Evolutionary conservation across 2,888 invertebrate genomes (phyloP).

Genomic region (Platycheirus rosarum): DNA sequence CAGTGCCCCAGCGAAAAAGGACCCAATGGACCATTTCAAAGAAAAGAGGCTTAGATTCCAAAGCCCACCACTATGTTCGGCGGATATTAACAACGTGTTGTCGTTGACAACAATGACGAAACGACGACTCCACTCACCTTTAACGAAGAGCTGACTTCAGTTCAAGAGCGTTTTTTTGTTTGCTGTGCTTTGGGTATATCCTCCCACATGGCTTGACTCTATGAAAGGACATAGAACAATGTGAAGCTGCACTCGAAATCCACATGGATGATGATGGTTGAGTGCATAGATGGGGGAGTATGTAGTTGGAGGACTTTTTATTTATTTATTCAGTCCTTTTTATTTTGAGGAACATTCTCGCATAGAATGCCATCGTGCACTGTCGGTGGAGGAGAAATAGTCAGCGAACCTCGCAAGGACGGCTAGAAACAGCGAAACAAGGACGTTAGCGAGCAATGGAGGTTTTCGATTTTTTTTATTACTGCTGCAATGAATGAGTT

Average conservation of each 20-base stretch:
- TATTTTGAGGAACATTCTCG: conserved; percentile 2
- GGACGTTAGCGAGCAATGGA: conserved; percentile 19
- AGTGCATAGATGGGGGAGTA: conserved; percentile 21
- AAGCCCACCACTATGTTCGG: conserved; percentile 46
- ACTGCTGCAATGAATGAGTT: too few relatives aligned
- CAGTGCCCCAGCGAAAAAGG: not conserved
- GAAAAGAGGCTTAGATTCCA: conserved; percentile 12
- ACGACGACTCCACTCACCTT: conserved; percentile 25
- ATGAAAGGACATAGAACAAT: conserved; percentile 11
- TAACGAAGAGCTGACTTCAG: conserved; percentile 29
- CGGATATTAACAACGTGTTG: conserved; percentile 48
- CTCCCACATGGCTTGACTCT: conserved; percentile 12
- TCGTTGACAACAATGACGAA: conserved; percentile 41
- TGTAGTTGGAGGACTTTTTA: conserved; percentile 1
- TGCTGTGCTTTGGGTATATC: not conserved
- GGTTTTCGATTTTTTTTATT: conserved; percentile 8
- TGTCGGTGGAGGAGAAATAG: not conserved
- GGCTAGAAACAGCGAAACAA: not conserved
- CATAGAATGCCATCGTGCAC: conserved; percentile 5
- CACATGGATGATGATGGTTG: conserved; percentile 49
- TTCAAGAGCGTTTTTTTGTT: conserved; percentile 30
- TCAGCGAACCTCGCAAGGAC: not conserved
- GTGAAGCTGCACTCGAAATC: conserved; percentile 42
- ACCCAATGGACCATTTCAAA: not conserved
- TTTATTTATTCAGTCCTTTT: conserved; percentile 28